phyloP scores from a whole-genome alignment of 2,888 invertebrate species.

The Empis stercorea region DNA sequence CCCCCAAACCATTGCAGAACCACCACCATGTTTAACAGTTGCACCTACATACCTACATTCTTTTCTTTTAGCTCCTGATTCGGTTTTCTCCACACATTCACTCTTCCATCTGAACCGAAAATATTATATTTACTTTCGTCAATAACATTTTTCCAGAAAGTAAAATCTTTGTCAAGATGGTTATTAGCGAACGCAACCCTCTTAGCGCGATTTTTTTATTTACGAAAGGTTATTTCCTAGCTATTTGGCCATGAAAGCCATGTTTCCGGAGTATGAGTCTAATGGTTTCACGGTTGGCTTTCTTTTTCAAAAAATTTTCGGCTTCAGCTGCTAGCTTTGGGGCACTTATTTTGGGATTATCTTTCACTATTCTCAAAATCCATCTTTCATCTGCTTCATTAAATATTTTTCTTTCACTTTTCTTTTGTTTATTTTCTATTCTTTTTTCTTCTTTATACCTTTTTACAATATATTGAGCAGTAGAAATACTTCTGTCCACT shows the following conservation, averaged over 20 bases:
- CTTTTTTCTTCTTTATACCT: too few species aligned
- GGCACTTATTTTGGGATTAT: too few species aligned
- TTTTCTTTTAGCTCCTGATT: slow-evolving; percentile 3
- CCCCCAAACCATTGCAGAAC: too few species aligned
- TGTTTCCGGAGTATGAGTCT: slow-evolving; percentile 7
- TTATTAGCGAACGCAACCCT: slow-evolving; percentile 11
- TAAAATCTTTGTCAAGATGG: slow-evolving; percentile 11
- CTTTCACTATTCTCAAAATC: too few species aligned
- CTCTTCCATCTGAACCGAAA: slow-evolving; percentile 5
- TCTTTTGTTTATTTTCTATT: too few species aligned
- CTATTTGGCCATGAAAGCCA: slow-evolving; percentile 7
- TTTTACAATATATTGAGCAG: too few species aligned
- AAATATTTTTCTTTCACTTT: too few species aligned
- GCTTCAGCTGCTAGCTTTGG: too few species aligned
- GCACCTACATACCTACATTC: slow-evolving; percentile 6
- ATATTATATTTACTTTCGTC: slow-evolving; percentile 17
- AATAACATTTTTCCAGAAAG: slow-evolving; percentile 18
- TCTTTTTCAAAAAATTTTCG: neutral
- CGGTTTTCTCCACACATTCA: slow-evolving; percentile 3
- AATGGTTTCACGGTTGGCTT: slow-evolving; percentile 3
- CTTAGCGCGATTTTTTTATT: slow-evolving; percentile 7
- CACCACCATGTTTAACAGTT: neutral
- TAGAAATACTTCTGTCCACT: too few species aligned
- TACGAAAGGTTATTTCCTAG: slow-evolving; percentile 11
- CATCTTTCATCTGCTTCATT: too few species aligned